Evolutionary conservation across 2,797 vertebrate species (phyloP).

Genomic region (Diplodus puntazzo): DNA sequence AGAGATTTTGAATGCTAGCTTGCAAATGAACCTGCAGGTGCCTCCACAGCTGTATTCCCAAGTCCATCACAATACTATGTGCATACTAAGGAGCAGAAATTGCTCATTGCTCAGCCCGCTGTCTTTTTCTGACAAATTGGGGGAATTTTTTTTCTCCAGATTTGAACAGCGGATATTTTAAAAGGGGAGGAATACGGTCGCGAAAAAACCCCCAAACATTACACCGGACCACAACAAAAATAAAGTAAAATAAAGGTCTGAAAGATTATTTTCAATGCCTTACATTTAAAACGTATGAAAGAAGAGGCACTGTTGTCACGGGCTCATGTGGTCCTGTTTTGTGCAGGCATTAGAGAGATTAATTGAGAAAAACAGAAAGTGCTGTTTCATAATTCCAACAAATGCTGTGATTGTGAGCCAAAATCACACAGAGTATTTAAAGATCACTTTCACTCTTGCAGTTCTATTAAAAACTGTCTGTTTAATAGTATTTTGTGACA

Average conservation of each 20-base stretch:
- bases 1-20: constrained; percentile 88
- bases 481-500: neutral
- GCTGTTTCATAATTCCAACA: constrained; percentile 15
- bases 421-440: constrained; percentile 4
- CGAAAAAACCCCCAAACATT: neutral
- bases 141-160: constrained; percentile 32
- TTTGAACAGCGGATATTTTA: constrained; percentile 38
- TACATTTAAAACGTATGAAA: neutral
- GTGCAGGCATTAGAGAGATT: constrained; percentile 14
- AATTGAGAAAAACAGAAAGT: neutral
- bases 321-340: neutral
- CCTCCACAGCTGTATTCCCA: constrained; percentile 88
- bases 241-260: neutral
- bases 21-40: constrained; percentile 90
- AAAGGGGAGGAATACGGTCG: constrained; percentile 26
- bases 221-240: neutral
- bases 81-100: constrained; percentile 83
- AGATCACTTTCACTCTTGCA: neutral
- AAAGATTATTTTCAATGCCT: neutral
- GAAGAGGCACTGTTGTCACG: neutral
- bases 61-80: constrained; percentile 86
- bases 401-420: neutral
- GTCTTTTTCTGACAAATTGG: constrained; percentile 59
- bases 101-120: constrained; percentile 71
- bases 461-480: constrained; percentile 6